Evolutionary conservation across 2,888 invertebrate genomes (phyloP), one percentile per base, ranked within the genome.

Genomic region (Acanthosoma haemorrhoidale): DNA sequence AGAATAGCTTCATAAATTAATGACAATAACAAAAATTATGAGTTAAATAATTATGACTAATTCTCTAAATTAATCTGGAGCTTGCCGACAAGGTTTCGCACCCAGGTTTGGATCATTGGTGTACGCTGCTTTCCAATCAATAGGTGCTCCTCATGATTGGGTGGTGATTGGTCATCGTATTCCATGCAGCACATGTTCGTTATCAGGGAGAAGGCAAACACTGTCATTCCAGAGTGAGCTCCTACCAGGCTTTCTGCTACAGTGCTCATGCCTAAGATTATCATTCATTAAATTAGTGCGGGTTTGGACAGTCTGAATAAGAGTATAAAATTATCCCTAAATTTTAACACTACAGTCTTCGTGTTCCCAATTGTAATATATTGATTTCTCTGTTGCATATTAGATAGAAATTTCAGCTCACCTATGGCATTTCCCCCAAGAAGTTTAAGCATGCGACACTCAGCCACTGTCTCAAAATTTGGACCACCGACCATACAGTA

Each of bases 401-500:
- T 8, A 70, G 60, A 68, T 59, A 25, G 16, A 1, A 31, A 31
- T 16, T 31, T 2, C 0, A 61, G 89, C 92, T 88, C 86, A 80
- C 93, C 93, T 3, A 94, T 92, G 4, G 93, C 91, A 78, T 94
- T 93, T 13, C 91, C 90, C n/a, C 94, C 93, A 43, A 94, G 82
- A 81, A 88, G 86, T 76, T 88, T 86, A 70, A 97, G 82, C 84
- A 94, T 90, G 75, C 84, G 86, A 68, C 95, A 82, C 81, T 99
- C 98, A 0, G 97, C 94, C 0, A 96, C 92, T 0, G 97, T 96
- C 81, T 99, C 98, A 78, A 89, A 99, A 80, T 91, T 92, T 0
- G 98, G 98, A 0, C 98, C 98, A 2, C 94, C 94, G 15, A 95
- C 84, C 80, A 96, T 95, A 0, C 92, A 90, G 82, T 98, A 99